Evolutionary conservation across 2,113 vertebrate species (phyloP).

Genomic region (Lota lota): DNA sequence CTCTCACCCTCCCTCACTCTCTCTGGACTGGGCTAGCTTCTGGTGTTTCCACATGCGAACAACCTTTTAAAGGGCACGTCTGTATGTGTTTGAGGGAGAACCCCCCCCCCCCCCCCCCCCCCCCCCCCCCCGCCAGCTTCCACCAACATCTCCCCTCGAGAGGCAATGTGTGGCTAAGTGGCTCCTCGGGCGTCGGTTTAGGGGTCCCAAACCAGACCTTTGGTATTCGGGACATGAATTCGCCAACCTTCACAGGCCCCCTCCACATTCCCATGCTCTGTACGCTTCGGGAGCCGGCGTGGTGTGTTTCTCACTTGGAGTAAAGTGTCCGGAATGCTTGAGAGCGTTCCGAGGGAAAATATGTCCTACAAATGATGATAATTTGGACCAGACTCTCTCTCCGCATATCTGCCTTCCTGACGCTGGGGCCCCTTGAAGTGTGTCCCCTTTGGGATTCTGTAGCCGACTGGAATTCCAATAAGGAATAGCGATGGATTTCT

Average conservation of each 20-base stretch:
- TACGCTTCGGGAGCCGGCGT: constrained; percentile 11
- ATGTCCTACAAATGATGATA: constrained; percentile 17
- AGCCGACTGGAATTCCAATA: background rate
- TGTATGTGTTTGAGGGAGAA: background rate
- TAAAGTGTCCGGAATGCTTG: constrained; percentile 7
- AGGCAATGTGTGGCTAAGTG: background rate
- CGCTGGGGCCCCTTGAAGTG: background rate
- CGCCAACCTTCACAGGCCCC: background rate
- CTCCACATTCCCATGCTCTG: constrained; percentile 5
- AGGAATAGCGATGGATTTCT: background rate
- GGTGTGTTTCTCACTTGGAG: background rate
- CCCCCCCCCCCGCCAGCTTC: background rate
- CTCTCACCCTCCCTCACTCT: background rate
- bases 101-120: background rate
- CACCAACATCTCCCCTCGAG: background rate
- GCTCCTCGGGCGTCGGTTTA: background rate
- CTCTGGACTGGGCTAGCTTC: background rate
- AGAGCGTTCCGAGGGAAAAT: constrained; percentile 15
- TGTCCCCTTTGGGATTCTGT: background rate
- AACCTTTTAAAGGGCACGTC: constrained; percentile 24
- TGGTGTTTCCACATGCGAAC: background rate
- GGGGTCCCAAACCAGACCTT: constrained; percentile 1
- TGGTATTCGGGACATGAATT: constrained; percentile 1
- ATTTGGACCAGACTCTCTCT: constrained; percentile 4
- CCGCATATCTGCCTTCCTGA: background rate